phyloP scores from a whole-genome alignment of 2,888 invertebrate genomes.

The Drosophila atripex region DNA sequence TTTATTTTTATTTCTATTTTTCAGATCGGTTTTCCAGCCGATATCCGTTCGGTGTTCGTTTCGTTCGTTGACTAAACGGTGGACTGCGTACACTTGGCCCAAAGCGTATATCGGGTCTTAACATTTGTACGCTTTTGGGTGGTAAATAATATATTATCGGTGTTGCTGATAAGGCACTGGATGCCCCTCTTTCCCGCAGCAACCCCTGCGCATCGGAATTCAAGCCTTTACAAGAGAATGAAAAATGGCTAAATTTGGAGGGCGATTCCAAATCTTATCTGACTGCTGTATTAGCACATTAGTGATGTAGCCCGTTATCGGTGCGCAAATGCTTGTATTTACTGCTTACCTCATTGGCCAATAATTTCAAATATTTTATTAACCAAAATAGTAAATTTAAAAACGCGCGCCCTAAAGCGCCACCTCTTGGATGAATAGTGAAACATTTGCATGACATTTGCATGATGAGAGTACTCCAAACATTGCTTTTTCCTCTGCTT shows the following conservation, averaged over 20 bases:
- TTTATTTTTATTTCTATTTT: constrained; percentile 36
- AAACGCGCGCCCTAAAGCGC: constrained; percentile 15
- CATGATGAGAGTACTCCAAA: too few relatives aligned
- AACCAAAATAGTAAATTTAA: not conserved
- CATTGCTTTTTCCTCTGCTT: too few relatives aligned
- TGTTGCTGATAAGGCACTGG: constrained; percentile 52
- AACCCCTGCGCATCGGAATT: not conserved
- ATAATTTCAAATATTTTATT: constrained; percentile 23
- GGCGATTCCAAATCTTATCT: constrained; percentile 54
- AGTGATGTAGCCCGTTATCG: constrained; percentile 52
- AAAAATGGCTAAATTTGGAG: constrained; percentile 32
- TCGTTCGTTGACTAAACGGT: constrained; percentile 70
- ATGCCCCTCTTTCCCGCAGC: not conserved
- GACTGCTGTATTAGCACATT: constrained; percentile 52
- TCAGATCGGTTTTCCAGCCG: constrained; percentile 43
- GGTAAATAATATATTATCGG: constrained; percentile 64
- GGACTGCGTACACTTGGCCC: constrained; percentile 39
- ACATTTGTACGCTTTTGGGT: constrained; percentile 24
- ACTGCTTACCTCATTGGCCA: constrained; percentile 20
- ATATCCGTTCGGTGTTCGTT: constrained; percentile 72
- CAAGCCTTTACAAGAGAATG: constrained; percentile 15
- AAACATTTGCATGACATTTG: constrained; percentile 12
- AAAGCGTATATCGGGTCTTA: constrained; percentile 51
- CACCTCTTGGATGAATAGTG: not conserved
- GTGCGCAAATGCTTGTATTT: constrained; percentile 41